phyloP scores from a whole-genome alignment of 2,113 vertebrate genomes.

The Recurvirostra avosetta region DNA sequence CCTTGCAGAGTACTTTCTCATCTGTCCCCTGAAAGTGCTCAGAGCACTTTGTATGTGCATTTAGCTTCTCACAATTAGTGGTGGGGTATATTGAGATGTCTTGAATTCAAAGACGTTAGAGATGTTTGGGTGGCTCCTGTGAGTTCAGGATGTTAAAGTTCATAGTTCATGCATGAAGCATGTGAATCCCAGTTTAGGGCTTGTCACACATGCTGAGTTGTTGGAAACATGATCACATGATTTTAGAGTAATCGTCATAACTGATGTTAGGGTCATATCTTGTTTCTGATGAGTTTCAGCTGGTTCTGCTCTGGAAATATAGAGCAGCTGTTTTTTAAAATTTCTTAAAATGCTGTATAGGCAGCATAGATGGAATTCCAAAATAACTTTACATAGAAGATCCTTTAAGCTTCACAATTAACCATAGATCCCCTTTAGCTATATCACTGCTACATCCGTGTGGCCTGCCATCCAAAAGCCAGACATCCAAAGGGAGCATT shows the following conservation, averaged over 20 bases:
- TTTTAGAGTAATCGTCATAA: constrained; percentile 41
- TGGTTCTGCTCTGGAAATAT: constrained; percentile 45
- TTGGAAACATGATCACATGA: constrained; percentile 61
- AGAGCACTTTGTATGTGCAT: background rate
- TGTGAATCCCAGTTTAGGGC: constrained; percentile 50
- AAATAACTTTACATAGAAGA: background rate
- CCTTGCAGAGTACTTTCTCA: background rate
- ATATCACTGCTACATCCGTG: background rate
- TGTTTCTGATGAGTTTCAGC: constrained; percentile 69
- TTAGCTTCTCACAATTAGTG: constrained; percentile 24
- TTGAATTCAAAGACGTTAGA: constrained; percentile 18
- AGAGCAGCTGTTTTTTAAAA: constrained; percentile 53
- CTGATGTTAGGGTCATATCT: constrained; percentile 56
- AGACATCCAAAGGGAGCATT: background rate
- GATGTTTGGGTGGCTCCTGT: background rate
- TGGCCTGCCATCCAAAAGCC: background rate
- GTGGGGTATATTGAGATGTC: background rate
- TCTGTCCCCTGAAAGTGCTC: background rate
- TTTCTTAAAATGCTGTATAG: background rate
- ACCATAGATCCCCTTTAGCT: background rate
- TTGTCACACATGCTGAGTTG: constrained; percentile 54
- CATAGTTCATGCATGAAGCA: constrained; percentile 52
- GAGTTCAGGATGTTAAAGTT: constrained; percentile 44
- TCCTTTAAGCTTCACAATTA: background rate
- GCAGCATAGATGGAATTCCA: background rate